Evolutionary conservation across 1,140 invertebrate species (phyloP), one percentile per base, ranked within the genome.

Genomic region (Bombus superbus): DNA sequence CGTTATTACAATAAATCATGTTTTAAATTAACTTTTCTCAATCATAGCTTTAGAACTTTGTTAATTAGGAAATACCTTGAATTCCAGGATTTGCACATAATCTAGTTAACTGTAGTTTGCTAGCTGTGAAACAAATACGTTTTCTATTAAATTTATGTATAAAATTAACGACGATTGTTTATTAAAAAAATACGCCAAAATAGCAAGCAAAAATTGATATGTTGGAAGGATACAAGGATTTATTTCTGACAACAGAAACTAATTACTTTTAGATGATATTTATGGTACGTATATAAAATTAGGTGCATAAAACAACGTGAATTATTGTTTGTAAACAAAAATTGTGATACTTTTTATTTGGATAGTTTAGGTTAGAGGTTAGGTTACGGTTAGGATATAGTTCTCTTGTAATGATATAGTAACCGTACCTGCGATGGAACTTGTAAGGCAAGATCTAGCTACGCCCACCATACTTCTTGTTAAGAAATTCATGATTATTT

Each of bases 401-500:
- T 13, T 73, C 57, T 32, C 35, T 57, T 59, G 32, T 28, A 38
- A 64, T 25, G 0, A 25, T 3, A 53, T 10, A 57, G 40, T 66
- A 13, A 71, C n/a, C 25, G 2, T 93, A 94, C 93, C 91, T 91
- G 84, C 59, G 1, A 89, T 68, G 42, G 87, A 82, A 74, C 71
- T 92, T 75, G 76, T 42, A n/a, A 93, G 18, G 40, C 74, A 93
- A 22, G 82, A 69, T 62, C 74, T 90, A 22, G 90, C 81, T 35
- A 91, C 78, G 6, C 62, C 92, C 18, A 81, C 76, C 38, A 93
- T n/a, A 75, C 74, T 89, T 59, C 59, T 92, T 9, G 81, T 44
- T 18, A 94, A 62, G 53, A 91, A 62, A 81, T 91, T 94, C 93
- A 94, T 94, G 66, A 42, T 59, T 64, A 59, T 47, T 22, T 9